Percentiles rank a stretch among this genome's conserved stretches.
Conservation (phyloP, 1,140 invertebrate genomes). For the Solenopsis invicta region DNA sequence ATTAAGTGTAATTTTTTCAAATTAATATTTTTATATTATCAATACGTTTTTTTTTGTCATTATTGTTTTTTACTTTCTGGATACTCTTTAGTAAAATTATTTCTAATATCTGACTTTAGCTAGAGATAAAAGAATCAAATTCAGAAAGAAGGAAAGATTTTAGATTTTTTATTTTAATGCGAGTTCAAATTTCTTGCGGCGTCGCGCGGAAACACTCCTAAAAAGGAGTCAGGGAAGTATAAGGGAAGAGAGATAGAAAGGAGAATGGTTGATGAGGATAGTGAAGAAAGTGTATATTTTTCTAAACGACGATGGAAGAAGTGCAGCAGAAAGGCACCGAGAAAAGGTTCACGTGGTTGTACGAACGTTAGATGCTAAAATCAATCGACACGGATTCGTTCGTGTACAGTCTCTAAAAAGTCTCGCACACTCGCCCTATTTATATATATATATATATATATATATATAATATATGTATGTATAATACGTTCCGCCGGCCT, state of each 20-base stretch:
- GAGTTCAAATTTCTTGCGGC: conserved; percentile 9
- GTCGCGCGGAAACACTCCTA: conserved; percentile 47
- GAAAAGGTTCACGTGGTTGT: conserved; percentile 75
- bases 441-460: conserved; percentile 10
- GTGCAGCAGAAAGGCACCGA: conserved; percentile 82
- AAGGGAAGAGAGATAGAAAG: conserved; percentile 20
- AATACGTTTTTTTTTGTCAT: neutral
- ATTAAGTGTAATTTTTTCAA: neutral
- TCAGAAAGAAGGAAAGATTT: neutral
- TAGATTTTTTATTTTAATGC: neutral
- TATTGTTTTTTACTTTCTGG: neutral
- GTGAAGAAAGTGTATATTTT: conserved; percentile 49
- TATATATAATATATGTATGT: neutral
- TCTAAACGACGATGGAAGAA: conserved; percentile 73
- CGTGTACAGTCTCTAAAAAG: conserved; percentile 62
- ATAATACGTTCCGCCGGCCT: conserved; percentile 25
- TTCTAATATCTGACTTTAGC: neutral
- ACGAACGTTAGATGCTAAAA: conserved; percentile 60
- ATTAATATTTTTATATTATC: neutral
- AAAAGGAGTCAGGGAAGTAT: neutral
- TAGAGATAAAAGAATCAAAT: neutral
- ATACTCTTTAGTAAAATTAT: conserved; percentile 17
- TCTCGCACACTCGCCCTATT: conserved; percentile 19
- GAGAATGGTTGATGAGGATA: conserved; percentile 18
- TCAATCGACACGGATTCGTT: conserved; percentile 53